A percentile compares a stretch with the other conserved stretches of the same genome.
Conservation (phyloP, 2,113 vertebrate species). For the Phyllostomus hastatus region DNA sequence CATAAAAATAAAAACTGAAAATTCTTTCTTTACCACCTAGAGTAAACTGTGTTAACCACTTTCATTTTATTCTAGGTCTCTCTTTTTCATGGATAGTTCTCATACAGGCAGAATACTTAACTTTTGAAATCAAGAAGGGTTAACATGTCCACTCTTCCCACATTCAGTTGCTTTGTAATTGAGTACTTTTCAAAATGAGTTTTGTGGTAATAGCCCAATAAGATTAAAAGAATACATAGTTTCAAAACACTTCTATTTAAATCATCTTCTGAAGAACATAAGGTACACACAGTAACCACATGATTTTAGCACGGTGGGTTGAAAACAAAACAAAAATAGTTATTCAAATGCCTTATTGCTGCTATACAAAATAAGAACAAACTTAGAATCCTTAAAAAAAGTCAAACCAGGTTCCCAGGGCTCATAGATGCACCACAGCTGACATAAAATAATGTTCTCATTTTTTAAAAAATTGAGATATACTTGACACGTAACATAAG, state of each 20-base stretch:
- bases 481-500: background rate
- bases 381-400: background rate
- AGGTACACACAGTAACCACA: conserved; percentile 20
- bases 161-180: conserved; percentile 39
- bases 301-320: conserved; percentile 48
- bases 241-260: conserved; percentile 46
- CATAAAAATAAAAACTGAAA: conserved; percentile 48
- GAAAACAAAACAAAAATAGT: conserved; percentile 47
- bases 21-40: conserved; percentile 13
- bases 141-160: background rate
- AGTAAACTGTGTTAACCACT: conserved; percentile 15
- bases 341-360: conserved; percentile 24
- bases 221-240: conserved; percentile 5
- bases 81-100: background rate
- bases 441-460: background rate
- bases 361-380: background rate
- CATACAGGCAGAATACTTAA: background rate
- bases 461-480: background rate
- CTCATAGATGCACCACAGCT: background rate
- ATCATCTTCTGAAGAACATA: conserved; percentile 48
- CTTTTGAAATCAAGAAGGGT: conserved; percentile 43
- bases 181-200: conserved; percentile 36
- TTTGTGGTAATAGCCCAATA: conserved; percentile 25
- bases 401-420: background rate
- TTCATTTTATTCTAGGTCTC: conserved; percentile 13